Base-by-base conservation (phyloP, 2,797 vertebrate species). In the Malacoraja senta region DNA sequence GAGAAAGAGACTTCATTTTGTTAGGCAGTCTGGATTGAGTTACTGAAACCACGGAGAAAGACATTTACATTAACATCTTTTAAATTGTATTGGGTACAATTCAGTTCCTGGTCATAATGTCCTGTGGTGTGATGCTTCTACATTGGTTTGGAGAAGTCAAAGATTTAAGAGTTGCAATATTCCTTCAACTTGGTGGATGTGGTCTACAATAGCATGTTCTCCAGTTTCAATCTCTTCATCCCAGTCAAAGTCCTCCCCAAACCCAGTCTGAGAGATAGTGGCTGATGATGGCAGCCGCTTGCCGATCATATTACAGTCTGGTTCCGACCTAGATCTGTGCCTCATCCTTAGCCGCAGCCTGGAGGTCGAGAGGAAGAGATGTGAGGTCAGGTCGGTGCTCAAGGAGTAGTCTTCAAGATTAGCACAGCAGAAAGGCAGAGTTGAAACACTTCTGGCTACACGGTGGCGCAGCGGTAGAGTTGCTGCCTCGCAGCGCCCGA, bases 1-100 rank as follows among this genome's bases (percentile, higher is more conserved):
- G 94, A 93, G 93, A 76, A 93, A 91, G 13, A 76, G 92, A 94
- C 93, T 93, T 93, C 94, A 94, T 95, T 94, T 71, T 94, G 94
- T 94, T 93, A 93, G 88, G 58, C 38, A 77, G 13, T 53, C 0
- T 74, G 90, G 86, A 93, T 0, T 0, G 93, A 94, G 94, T 95
- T 94, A 88, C 1, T 74, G 68, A 91, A 91, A 91, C 38, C 90
- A 91, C 53, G 90, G 90, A 91, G 74, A 21, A 44, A 74, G 68
- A 91, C 35, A 74, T 91, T 91, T 91, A 72, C 21, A 24, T 88
- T 68, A 88, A 88, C 63, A 32, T 68, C 63, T 88, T 88, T 88
- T 35, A 35, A 65, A 38, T 91, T 21, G 72, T 91, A 53, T 53
- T 12, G 35, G 90, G 84, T 88, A 32, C 84, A 3, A 35, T 88